A percentile compares a stretch with the other conserved stretches of the same genome.
Evolutionary conservation across 2,113 vertebrate species (phyloP).

Genomic region (Pollachius pollachius): DNA sequence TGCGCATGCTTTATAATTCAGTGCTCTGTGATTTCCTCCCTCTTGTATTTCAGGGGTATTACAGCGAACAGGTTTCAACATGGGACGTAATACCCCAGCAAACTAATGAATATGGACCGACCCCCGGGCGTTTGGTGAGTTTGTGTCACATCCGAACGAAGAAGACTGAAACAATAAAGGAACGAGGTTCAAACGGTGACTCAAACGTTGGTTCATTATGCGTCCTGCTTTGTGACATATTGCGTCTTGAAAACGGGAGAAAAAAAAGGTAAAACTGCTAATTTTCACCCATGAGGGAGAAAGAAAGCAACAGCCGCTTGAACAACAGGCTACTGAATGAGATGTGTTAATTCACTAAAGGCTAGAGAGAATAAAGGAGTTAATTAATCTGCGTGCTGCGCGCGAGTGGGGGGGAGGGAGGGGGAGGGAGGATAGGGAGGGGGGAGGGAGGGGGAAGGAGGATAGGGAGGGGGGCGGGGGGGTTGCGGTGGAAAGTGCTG

Average conservation of each 20-base stretch:
- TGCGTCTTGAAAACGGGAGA: constrained; percentile 34
- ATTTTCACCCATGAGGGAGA: not conserved
- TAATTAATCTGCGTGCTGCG: constrained; percentile 70
- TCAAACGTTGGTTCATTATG: constrained; percentile 58
- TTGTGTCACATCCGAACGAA: too few relatives aligned
- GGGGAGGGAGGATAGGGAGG: too few relatives aligned
- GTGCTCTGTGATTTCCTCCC: too few relatives aligned
- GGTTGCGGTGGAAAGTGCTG: constrained; percentile 55
- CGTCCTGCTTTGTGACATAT: constrained; percentile 32
- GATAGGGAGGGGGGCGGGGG: too few relatives aligned
- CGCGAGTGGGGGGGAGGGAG: constrained; percentile 23
- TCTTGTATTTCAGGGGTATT: too few relatives aligned
- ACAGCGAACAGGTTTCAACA: too few relatives aligned
- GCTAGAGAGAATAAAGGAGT: constrained; percentile 59
- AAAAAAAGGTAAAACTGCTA: not conserved
- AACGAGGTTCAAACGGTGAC: constrained; percentile 47
- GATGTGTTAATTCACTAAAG: constrained; percentile 51
- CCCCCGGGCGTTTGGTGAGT: too few relatives aligned
- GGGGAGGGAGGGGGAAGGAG: too few relatives aligned
- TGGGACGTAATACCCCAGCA: too few relatives aligned
- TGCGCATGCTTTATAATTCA: too few relatives aligned
- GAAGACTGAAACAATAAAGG: too few relatives aligned
- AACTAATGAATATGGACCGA: too few relatives aligned
- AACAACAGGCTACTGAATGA: constrained; percentile 53
- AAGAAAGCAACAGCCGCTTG: constrained; percentile 28